Percentiles rank a stretch among this genome's conserved stretches.
Evolutionary conservation across 2,113 vertebrate genomes (phyloP).

Genomic region (Cardinalis cardinalis): DNA sequence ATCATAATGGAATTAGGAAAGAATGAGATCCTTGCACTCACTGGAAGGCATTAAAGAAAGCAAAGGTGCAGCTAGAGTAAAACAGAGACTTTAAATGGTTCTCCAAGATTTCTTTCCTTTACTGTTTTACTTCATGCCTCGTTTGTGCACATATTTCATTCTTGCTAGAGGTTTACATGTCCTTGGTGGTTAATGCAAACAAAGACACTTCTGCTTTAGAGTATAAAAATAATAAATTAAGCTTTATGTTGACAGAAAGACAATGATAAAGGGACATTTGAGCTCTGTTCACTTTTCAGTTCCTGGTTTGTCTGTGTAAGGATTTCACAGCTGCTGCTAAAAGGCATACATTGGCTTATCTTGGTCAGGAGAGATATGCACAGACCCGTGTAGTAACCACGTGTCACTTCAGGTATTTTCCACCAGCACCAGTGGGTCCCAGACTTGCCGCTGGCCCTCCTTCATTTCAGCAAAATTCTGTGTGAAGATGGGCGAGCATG

Average conservation of each 20-base stretch:
- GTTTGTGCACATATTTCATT: background rate
- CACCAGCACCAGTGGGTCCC: background rate
- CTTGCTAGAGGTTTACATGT: background rate
- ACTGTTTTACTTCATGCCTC: background rate
- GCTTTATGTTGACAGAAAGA: background rate
- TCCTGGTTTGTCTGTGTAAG: background rate
- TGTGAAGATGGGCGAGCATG: background rate
- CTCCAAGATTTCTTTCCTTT: background rate
- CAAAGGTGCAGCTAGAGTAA: background rate
- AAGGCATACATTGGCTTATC: background rate
- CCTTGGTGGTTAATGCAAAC: background rate
- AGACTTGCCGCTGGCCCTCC: background rate
- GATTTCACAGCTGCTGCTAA: background rate
- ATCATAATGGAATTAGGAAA: background rate
- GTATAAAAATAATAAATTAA: background rate
- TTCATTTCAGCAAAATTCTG: background rate
- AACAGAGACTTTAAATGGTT: background rate
- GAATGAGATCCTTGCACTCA: fast-evolving
- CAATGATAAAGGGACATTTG: background rate
- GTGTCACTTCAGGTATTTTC: background rate
- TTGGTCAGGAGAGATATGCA: fast-evolving
- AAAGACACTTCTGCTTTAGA: background rate
- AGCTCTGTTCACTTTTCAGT: background rate
- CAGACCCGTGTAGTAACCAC: background rate
- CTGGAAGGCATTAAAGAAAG: background rate